Conservation (phyloP, 2,888 invertebrate genomes). For the Drosophila macrospina region DNA sequence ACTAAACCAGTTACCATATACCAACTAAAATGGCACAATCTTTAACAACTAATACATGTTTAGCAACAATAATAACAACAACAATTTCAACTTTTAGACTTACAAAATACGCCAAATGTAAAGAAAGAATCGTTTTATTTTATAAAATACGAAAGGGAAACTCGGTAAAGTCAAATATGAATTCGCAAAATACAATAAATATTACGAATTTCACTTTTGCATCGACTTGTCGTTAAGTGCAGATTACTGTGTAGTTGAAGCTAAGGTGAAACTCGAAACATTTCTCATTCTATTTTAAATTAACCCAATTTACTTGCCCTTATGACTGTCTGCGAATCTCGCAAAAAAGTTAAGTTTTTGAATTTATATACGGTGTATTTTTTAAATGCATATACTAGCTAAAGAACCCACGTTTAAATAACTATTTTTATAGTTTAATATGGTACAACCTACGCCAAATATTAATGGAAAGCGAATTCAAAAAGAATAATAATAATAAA, state of each 20-base stretch:
- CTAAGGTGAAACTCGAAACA: neutral
- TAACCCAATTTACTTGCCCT: constrained; percentile 8
- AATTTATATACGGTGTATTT: constrained; percentile 26
- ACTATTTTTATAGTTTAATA: constrained; percentile 67
- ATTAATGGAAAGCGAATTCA: constrained; percentile 46
- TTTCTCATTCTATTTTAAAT: neutral
- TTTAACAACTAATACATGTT: constrained; percentile 45
- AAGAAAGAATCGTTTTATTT: constrained; percentile 52
- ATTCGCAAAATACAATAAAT: neutral
- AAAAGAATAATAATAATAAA: constrained; percentile 52
- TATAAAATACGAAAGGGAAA: constrained; percentile 29
- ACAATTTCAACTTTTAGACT: constrained; percentile 75
- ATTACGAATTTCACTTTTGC: neutral
- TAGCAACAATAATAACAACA: constrained; percentile 52
- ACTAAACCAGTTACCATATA: constrained; percentile 28
- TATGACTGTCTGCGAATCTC: constrained; percentile 17
- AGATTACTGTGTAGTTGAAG: neutral
- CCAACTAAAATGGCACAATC: constrained; percentile 68
- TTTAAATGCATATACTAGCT: constrained; percentile 36
- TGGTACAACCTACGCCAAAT: constrained; percentile 74
- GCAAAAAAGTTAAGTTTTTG: constrained; percentile 38
- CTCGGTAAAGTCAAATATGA: constrained; percentile 2
- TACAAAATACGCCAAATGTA: constrained; percentile 72
- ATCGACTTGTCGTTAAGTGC: neutral
- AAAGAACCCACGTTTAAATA: constrained; percentile 59